Base-by-base conservation (phyloP, 2,797 vertebrate species). In the Rhinichthys osculus region DNA sequence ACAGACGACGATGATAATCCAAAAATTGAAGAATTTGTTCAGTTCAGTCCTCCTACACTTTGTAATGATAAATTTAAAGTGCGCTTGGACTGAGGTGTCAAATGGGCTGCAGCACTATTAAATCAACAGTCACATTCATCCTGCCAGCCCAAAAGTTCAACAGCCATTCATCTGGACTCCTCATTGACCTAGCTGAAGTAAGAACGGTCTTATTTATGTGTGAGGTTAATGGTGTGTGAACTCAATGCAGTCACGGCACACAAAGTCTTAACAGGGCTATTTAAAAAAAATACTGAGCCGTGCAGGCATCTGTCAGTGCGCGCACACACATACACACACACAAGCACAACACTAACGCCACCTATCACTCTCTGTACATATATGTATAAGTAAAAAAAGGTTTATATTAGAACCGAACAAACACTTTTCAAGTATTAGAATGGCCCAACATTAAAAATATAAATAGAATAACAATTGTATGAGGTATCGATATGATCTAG, bases 71-170 rank as follows among this genome's bases (percentile, higher is more conserved):
- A 79, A 85, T 85, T 85, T 70, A 30, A 23, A 50, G 33, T 35
- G 38, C 16, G 16, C n/a, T 69, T 81, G 69, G 19, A 83, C 66
- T 47, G 81, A 66, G 79, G 74, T 77, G 71, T 78, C 66, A 87
- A 87, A 86, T 23, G 13, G 84, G 64, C 77, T 81, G 33, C n/a
- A 82, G 78, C 47, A 64, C 44, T 38, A 16, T 72, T 85, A 87
- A 89, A 89, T 87, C 78, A 81, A 81, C 62, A 84, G 71, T 71
- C 83, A 81, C 85, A 87, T 89, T 76, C 83, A 88, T 85, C 83
- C 71, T 50, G 78, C 59, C 76, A 67, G 38, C 30, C 73, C 74
- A 84, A 89, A 86, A 83, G 89, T 86, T 87, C 83, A 76, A 38
- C 71, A 11, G 71, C 52, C 66, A 87, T 84, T 86, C 59, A 84